Evolutionary conservation across 1,140 invertebrate genomes (phyloP).

Genomic region (Teleogryllus occipitalis): DNA sequence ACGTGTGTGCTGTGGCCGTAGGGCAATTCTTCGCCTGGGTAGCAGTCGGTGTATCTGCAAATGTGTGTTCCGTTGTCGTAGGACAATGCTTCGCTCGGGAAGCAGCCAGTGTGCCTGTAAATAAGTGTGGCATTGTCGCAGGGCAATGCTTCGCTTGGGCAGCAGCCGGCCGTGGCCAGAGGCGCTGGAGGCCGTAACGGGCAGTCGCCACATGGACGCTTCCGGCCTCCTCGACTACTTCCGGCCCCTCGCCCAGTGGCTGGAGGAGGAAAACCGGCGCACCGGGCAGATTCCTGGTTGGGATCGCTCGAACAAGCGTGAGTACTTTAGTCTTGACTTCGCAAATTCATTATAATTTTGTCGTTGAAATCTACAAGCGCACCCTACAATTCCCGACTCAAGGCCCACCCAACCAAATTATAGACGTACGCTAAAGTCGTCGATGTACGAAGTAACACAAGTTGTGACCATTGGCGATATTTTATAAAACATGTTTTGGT

Average conservation of each 20-base stretch:
- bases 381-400: no score
- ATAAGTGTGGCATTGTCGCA: slow-evolving; percentile 39
- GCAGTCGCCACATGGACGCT: slow-evolving; percentile 62
- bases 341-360: no score
- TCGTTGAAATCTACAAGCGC: no score
- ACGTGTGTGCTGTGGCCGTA: no score
- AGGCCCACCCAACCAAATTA: no score
- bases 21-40: no score
- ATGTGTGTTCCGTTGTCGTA: not conserved
- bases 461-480: no score
- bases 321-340: not conserved
- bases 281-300: slow-evolving; percentile 68
- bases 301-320: slow-evolving; percentile 38
- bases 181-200: slow-evolving; percentile 71
- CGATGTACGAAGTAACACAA: no score
- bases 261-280: slow-evolving; percentile 64
- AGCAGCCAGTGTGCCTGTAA: not conserved
- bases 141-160: slow-evolving; percentile 67
- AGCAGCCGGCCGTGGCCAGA: slow-evolving; percentile 74
- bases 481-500: no score
- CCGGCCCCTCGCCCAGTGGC: slow-evolving; percentile 64
- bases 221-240: slow-evolving; percentile 69
- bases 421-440: no score
- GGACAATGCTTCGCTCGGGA: not conserved
- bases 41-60: no score